These are phyloP conservation scores for Scaptomyza caliginosa DNA, from an alignment of 2,888 invertebrate genomes.

Conservation along the genomic window DNA sequence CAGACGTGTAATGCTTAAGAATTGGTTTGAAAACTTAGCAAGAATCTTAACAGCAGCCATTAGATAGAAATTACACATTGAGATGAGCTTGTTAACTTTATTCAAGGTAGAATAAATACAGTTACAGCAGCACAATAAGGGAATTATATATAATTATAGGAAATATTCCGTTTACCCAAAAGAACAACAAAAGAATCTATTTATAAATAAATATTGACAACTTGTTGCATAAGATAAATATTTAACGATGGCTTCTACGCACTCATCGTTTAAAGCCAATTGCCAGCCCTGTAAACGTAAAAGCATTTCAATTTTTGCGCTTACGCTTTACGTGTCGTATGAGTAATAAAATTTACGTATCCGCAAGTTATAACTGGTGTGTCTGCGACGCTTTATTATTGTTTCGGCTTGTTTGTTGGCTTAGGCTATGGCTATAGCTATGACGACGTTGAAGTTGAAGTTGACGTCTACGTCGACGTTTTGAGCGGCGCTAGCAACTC, in stretches of 20 bases:
- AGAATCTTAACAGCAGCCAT: background rate
- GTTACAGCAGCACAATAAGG: background rate
- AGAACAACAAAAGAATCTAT: background rate
- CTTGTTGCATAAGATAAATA: background rate
- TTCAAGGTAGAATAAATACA: constrained; percentile 2
- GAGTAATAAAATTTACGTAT: constrained; percentile 67
- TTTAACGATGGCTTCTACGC: background rate
- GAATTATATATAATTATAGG: no score
- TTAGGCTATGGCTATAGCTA: no score
- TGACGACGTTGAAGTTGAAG: constrained; percentile 16
- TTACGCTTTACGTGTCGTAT: constrained; percentile 57
- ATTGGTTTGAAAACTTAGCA: background rate
- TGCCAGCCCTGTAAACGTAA: constrained; percentile 46
- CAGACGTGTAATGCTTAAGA: constrained; percentile 16
- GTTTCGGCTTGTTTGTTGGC: constrained; percentile 66
- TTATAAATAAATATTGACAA: background rate
- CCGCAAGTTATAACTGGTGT: constrained; percentile 36
- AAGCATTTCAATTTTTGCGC: constrained; percentile 6
- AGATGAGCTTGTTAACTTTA: background rate
- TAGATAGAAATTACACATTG: background rate
- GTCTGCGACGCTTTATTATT: constrained; percentile 63
- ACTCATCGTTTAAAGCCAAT: background rate
- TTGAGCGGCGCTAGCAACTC: constrained; percentile 71
- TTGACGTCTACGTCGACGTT: constrained; percentile 48
- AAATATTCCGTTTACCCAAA: background rate